These are phyloP conservation scores for Cladorhizidae sp. DNA, from an alignment of 37 sponge, comb jelly and placozoan genomes.

Conservation along the genomic window DNA sequence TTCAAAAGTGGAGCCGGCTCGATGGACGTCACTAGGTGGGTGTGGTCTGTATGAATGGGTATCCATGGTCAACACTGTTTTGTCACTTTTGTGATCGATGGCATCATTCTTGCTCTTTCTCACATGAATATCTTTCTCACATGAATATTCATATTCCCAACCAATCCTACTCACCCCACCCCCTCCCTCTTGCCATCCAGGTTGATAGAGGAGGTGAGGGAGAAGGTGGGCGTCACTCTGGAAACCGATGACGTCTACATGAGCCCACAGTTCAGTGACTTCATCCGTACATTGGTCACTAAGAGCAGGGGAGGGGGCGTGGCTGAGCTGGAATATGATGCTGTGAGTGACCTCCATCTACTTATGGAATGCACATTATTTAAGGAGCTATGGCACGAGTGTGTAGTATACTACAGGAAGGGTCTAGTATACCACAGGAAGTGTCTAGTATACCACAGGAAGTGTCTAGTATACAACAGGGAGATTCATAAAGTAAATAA, in stretches of 20 bases:
- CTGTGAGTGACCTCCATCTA: slow-evolving; percentile 62
- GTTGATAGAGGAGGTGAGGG: slow-evolving; percentile 85
- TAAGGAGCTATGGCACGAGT: too few species aligned
- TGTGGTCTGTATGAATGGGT: not conserved
- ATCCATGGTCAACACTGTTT: not conserved
- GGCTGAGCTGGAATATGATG: slow-evolving; percentile 60
- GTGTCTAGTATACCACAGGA: too few species aligned
- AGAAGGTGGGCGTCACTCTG: slow-evolving; percentile 59
- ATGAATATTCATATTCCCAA: not conserved
- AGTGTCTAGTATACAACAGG: too few species aligned
- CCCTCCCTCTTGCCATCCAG: slow-evolving; percentile 20
- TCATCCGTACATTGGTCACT: slow-evolving; percentile 62
- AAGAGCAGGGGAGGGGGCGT: slow-evolving; percentile 75
- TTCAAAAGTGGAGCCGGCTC: slow-evolving; percentile 90
- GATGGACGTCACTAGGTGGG: slow-evolving; percentile 92
- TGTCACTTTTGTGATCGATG: not conserved
- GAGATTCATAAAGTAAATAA: too few species aligned
- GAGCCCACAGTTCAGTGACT: slow-evolving; percentile 76
- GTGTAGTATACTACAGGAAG: too few species aligned
- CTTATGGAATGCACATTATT: too few species aligned
- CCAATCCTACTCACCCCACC: not conserved
- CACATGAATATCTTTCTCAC: too few species aligned
- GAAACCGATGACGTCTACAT: slow-evolving; percentile 90
- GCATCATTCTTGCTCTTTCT: not conserved
- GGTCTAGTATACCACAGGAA: too few species aligned